Percentiles rank a stretch among this genome's conserved stretches.
phyloP scores from a whole-genome alignment of 2,797 vertebrate species.

The Delichon dasypus region DNA sequence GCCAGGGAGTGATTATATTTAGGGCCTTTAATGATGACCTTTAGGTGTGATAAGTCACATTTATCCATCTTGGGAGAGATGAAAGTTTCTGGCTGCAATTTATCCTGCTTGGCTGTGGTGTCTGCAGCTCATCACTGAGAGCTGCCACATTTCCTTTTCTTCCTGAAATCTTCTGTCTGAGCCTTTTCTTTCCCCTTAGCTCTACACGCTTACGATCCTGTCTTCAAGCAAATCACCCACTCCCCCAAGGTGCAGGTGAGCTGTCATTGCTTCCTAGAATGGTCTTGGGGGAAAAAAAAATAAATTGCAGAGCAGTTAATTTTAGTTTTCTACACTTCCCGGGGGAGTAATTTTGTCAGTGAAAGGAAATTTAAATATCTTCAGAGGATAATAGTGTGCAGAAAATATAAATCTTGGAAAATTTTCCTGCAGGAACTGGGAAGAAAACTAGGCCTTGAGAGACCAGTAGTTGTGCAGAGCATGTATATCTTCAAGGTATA shows the following conservation, averaged over 20 bases:
- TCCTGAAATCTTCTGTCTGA: not conserved
- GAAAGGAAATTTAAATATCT: not conserved
- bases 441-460: slow-evolving; percentile 82
- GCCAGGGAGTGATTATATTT: not conserved
- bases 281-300: not conserved
- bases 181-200: slow-evolving; percentile 73
- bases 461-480: slow-evolving; percentile 91
- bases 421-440: slow-evolving; percentile 76
- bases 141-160: not conserved
- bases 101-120: not conserved
- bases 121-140: not conserved
- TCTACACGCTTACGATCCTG: slow-evolving; percentile 85
- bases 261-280: not conserved
- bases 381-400: not conserved
- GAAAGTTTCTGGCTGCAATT: not conserved
- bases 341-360: not conserved
- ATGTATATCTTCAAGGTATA: slow-evolving; percentile 99
- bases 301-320: not conserved
- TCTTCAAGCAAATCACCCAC: slow-evolving; percentile 88
- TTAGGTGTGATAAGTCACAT: not conserved
- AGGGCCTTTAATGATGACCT: not conserved
- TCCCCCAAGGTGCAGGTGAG: slow-evolving; percentile 90
- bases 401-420: not conserved
- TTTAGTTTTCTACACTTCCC: not conserved
- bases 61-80: not conserved